Conservation (phyloP, 2,113 vertebrate species). For the Corythaixoides concolor region DNA sequence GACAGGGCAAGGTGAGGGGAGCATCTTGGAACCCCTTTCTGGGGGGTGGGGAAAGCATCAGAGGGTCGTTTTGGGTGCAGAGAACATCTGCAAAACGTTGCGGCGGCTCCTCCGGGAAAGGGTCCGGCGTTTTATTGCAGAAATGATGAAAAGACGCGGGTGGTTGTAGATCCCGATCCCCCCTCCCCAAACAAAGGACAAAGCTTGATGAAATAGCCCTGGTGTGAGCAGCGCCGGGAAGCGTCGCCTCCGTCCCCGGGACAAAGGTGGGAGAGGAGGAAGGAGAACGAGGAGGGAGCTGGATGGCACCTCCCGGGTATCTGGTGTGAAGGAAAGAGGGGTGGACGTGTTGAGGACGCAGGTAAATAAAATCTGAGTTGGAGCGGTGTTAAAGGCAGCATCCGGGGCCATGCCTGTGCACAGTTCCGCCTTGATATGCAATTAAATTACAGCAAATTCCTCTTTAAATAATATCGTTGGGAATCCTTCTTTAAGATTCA, state of each 20-base stretch:
- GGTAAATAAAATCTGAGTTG: conserved; percentile 77
- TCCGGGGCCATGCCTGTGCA: conserved; percentile 42
- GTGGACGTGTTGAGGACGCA: conserved; percentile 72
- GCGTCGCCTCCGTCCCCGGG: background rate
- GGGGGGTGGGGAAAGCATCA: background rate
- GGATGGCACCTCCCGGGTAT: conserved; percentile 76
- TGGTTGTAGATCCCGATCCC: conserved; percentile 25
- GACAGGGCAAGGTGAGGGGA: background rate
- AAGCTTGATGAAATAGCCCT: conserved; percentile 48
- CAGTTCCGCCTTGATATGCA: conserved; percentile 65
- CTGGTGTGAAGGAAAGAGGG: conserved; percentile 76
- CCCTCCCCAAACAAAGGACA: conserved; percentile 56
- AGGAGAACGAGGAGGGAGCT: background rate
- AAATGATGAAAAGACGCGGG: conserved; percentile 59
- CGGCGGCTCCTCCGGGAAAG: conserved; percentile 35
- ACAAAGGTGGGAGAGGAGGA: conserved; percentile 15
- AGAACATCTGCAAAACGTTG: conserved; percentile 59
- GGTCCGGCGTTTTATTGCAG: conserved; percentile 57
- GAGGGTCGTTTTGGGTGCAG: conserved; percentile 37
- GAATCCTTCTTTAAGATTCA: conserved; percentile 72
- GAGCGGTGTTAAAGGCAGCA: conserved; percentile 63
- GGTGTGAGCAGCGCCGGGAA: conserved; percentile 45
- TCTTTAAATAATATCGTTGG: conserved; percentile 71
- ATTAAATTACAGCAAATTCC: conserved; percentile 78
- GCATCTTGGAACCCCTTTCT: background rate